A percentile compares a stretch with the other conserved stretches of the same genome.
phyloP scores from a whole-genome alignment of 30 jellyfish, hydroid and myxozoan genomes.

The Hydractinia echinata region DNA sequence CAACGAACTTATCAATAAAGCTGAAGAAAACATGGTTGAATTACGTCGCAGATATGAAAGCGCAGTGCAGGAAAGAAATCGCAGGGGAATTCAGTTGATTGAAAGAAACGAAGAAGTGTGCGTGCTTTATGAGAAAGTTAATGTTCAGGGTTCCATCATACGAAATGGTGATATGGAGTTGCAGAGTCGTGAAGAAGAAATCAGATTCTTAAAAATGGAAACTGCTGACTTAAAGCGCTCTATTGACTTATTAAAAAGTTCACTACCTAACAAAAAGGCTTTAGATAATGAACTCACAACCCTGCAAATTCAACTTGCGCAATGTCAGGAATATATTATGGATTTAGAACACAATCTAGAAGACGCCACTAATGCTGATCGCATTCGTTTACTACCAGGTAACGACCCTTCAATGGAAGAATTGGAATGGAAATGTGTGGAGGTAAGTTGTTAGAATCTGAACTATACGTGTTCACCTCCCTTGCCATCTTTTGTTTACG shows the following conservation, averaged over 20 bases:
- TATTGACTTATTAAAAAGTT: slow-evolving; percentile 11
- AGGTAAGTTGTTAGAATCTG: slow-evolving; percentile 24
- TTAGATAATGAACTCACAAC: slow-evolving; percentile 66
- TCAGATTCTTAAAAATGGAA: slow-evolving; percentile 78
- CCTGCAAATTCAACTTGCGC: slow-evolving; percentile 69
- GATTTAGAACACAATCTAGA: slow-evolving; percentile 72
- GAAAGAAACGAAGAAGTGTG: slow-evolving; percentile 92
- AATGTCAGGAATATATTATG: slow-evolving; percentile 61
- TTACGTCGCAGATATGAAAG: slow-evolving; percentile 65
- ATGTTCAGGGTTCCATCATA: slow-evolving; percentile 75
- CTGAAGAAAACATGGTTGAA: slow-evolving; percentile 80
- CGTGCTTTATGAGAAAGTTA: slow-evolving; percentile 72
- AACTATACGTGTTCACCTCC: neutral
- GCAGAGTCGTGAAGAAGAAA: slow-evolving; percentile 80
- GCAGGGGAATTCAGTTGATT: slow-evolving; percentile 65
- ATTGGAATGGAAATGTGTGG: slow-evolving; percentile 48
- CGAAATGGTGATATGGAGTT: slow-evolving; percentile 77
- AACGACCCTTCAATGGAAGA: slow-evolving; percentile 62
- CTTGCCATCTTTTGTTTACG: too few relatives aligned
- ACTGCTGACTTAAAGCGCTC: slow-evolving; percentile 30
- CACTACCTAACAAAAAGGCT: slow-evolving; percentile 53
- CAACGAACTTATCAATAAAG: slow-evolving; percentile 73
- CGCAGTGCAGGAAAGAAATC: slow-evolving; percentile 76
- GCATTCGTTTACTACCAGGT: slow-evolving; percentile 70
- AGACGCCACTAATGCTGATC: slow-evolving; percentile 58